Conservation (phyloP, 1,140 invertebrate genomes). For the Eriosoma lanigerum region DNA sequence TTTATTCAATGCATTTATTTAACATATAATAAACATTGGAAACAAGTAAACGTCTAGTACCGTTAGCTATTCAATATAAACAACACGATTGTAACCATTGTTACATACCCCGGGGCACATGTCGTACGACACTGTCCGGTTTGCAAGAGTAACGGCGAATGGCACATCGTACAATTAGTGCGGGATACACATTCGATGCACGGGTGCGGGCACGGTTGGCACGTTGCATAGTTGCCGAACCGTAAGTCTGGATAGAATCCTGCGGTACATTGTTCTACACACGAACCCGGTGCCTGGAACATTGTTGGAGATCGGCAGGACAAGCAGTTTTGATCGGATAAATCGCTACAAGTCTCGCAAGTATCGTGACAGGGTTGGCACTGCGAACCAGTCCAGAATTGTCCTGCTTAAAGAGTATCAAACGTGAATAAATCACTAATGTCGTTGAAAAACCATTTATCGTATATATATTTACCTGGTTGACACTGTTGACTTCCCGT, state of each 20-base stretch:
- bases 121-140: conserved; percentile 75
- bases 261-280: conserved; percentile 71
- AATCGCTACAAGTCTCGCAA: conserved; percentile 59
- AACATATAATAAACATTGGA: no score
- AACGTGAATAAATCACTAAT: no score
- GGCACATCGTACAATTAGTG: conserved; percentile 76
- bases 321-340: conserved; percentile 63
- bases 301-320: conserved; percentile 68
- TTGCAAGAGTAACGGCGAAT: conserved; percentile 69
- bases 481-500: conserved; percentile 68
- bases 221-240: conserved; percentile 61
- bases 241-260: conserved; percentile 65
- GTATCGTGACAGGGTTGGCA: conserved; percentile 73
- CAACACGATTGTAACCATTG: no score
- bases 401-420: conserved; percentile 60
- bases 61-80: no score
- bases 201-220: conserved; percentile 74
- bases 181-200: conserved; percentile 75
- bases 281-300: conserved; percentile 66
- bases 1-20: no score
- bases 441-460: no score
- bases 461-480: conserved; percentile 61
- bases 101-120: conserved; percentile 62
- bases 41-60: no score
- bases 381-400: conserved; percentile 72